phyloP scores from a whole-genome alignment of 2,797 vertebrate species.

The Muscicapa striata region DNA sequence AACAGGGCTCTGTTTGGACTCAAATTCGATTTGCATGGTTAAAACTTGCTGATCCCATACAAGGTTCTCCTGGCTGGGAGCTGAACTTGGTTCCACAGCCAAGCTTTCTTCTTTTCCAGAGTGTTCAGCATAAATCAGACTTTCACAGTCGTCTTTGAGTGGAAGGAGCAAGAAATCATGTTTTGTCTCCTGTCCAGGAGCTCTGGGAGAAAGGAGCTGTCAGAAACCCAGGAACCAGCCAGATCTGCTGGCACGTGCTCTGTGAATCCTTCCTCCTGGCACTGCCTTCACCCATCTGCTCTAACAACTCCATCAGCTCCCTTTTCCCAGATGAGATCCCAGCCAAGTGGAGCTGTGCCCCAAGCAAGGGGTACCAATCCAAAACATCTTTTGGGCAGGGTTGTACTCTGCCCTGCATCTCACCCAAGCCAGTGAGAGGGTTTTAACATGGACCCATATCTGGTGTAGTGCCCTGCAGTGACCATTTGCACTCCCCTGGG shows the following conservation, averaged over 20 bases:
- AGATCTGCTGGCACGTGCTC: background rate
- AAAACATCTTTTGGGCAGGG: background rate
- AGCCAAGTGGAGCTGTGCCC: background rate
- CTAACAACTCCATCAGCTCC: background rate
- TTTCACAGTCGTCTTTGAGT: slow-evolving; percentile 50
- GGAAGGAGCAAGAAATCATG: slow-evolving; percentile 46
- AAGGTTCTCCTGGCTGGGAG: slow-evolving; percentile 51
- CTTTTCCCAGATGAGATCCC: background rate
- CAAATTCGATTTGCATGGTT: slow-evolving; percentile 32
- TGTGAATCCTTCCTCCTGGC: background rate
- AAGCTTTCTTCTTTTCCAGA: slow-evolving; percentile 41
- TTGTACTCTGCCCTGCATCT: background rate
- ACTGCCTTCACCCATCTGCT: background rate
- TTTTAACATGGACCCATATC: background rate
- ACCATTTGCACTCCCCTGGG: background rate
- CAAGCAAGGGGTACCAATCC: accelerated
- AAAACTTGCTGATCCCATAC: slow-evolving; percentile 47
- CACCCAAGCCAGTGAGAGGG: background rate
- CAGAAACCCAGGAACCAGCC: slow-evolving; percentile 11
- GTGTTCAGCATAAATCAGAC: slow-evolving; percentile 58
- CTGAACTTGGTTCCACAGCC: slow-evolving; percentile 41
- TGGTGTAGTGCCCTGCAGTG: background rate
- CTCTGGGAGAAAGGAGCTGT: slow-evolving; percentile 40
- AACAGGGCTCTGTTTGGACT: slow-evolving; percentile 44
- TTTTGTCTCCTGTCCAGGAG: slow-evolving; percentile 54